Percentiles rank a stretch among this genome's conserved stretches.
phyloP scores from a whole-genome alignment of 30 jellyfish, hydroid and myxozoan genomes.

The Calvadosia cruxmelitensis region DNA sequence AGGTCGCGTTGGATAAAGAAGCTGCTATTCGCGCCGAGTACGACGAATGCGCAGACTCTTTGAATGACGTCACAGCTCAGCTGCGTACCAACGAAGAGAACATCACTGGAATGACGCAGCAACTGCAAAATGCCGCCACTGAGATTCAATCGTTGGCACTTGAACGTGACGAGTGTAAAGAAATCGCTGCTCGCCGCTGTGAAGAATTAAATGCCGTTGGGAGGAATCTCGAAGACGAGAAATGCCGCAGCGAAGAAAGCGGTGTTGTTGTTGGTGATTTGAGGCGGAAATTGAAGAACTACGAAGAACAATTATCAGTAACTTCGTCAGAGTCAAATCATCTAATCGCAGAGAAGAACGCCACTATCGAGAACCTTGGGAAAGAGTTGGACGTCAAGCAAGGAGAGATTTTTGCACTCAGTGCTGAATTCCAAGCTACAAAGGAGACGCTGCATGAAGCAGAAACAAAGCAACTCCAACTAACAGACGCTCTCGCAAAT shows the following conservation, averaged over 20 bases:
- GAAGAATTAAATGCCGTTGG: neutral
- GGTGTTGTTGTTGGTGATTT: neutral
- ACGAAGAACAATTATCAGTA: neutral
- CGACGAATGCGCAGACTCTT: neutral
- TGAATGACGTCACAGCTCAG: neutral
- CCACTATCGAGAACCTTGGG: conserved; percentile 12
- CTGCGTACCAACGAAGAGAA: neutral
- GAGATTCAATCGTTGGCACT: neutral
- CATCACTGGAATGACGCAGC: neutral
- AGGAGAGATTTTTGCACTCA: neutral
- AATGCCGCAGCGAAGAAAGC: neutral
- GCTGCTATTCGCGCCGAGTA: neutral
- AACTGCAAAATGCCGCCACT: neutral
- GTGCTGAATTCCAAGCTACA: neutral
- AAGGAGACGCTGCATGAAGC: neutral
- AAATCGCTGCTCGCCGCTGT: neutral
- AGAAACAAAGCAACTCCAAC: too few relatives aligned
- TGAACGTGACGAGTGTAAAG: neutral
- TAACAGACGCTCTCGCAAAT: too few relatives aligned
- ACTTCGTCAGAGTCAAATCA: neutral
- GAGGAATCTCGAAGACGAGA: neutral
- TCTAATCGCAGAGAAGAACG: neutral
- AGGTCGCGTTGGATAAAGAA: neutral
- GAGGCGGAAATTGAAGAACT: neutral
- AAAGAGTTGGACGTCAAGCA: conserved; percentile 6